Percentiles rank a stretch among this genome's conserved stretches.
Conservation (phyloP, 2,113 vertebrate genomes). For the Chionis minor region DNA sequence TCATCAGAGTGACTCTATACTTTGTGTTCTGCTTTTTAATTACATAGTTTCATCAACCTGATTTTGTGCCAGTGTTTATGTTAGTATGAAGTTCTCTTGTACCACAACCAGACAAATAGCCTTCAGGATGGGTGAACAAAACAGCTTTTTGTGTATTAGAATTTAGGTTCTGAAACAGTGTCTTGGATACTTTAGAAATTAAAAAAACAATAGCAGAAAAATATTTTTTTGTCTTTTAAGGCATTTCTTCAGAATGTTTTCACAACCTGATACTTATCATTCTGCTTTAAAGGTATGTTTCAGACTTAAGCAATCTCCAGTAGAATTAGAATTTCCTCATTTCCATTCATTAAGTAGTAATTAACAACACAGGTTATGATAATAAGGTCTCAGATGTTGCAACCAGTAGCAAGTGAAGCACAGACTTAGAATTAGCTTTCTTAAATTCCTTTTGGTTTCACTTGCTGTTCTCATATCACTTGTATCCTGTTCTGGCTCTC, state of each 20-base stretch:
- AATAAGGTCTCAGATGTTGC: background rate
- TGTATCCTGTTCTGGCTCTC: background rate
- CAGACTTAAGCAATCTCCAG: background rate
- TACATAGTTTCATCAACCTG: background rate
- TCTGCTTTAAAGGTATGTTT: background rate
- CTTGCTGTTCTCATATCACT: background rate
- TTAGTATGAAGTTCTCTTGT: background rate
- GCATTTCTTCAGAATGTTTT: background rate
- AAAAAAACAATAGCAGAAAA: background rate
- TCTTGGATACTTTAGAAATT: background rate
- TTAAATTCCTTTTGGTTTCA: background rate
- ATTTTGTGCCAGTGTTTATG: background rate
- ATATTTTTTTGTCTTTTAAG: background rate
- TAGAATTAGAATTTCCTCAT: background rate
- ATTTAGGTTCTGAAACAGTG: background rate
- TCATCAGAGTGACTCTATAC: background rate
- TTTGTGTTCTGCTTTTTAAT: background rate
- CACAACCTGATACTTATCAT: background rate
- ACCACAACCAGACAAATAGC: background rate
- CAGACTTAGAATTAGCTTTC: background rate
- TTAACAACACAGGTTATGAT: background rate
- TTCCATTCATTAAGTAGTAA: background rate
- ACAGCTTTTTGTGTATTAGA: background rate
- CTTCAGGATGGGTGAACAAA: background rate
- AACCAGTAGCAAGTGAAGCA: background rate